Evolutionary conservation across 2,797 vertebrate genomes (phyloP), one percentile per base, ranked within the genome.

Genomic region (Ceryle rudis): DNA sequence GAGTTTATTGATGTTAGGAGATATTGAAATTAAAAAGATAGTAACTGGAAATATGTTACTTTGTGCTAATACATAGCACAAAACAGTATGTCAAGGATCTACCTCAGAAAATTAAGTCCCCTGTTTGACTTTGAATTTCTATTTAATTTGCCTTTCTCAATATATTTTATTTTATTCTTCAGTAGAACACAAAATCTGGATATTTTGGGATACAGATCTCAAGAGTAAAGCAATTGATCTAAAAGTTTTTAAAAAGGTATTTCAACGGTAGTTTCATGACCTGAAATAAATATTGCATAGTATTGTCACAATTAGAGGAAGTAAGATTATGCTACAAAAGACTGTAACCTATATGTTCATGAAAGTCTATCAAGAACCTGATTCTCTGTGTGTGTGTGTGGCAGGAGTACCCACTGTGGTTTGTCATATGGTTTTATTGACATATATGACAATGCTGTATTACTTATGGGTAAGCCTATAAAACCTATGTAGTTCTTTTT

Each of bases 331-430:
- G 49, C 46, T 62, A 75, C 75, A 70, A 81, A 93, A 95, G 62
- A 15, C 51, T 82, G 52, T 73, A 91, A 94, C 64, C 35, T 80
- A 64, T 91, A 82, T 91, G 37, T 91, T 94, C 67, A 89, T 89
- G 93, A 94, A 92, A 86, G 73, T 81, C 73, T 81, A 10, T 88
- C 85, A 90, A 49, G 67, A 86, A 67, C 51, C 35, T 39, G 23
- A 39, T 29, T 78, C 16, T 49, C 8, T 57, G 33, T n/a, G 5
- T n/a, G 25, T 46, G 31, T 10, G 39, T 14, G 52, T 29, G 41
- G 1, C 22, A 73, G 26, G 17, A 57, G 44, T 65, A 79, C 8
- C 11, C 31, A 72, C 37, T 37, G 13, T 78, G 29, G 47, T 66
- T 81, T 90, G 28, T 69, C 29, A 19, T 37, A 47, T 5, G 22